A percentile compares a stretch with the other conserved stretches of the same genome.
phyloP scores from a whole-genome alignment of 2,797 vertebrate species.

The Melanogrammus aeglefinus region DNA sequence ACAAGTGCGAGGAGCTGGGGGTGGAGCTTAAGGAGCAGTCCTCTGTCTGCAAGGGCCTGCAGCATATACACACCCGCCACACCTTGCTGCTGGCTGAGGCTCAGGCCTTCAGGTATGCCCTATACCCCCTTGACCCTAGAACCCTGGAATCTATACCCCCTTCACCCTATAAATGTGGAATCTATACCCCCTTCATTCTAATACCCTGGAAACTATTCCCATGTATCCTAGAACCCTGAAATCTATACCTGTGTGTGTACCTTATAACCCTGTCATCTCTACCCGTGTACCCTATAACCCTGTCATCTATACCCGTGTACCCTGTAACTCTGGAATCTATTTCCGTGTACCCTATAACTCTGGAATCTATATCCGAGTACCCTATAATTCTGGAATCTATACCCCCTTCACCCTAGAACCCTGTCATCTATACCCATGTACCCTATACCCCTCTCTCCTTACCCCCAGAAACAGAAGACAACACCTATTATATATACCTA shows the following conservation, averaged over 20 bases:
- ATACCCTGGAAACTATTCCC: too few relatives aligned
- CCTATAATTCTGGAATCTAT: neutral
- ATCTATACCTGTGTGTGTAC: too few relatives aligned
- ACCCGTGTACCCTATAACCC: too few relatives aligned
- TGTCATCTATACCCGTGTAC: too few relatives aligned
- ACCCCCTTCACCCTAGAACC: neutral
- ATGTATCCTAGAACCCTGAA: too few relatives aligned
- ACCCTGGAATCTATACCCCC: neutral
- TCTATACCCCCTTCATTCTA: neutral
- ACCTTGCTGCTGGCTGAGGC: slow-evolving; percentile 38
- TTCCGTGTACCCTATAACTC: too few relatives aligned
- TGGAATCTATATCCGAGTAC: neutral
- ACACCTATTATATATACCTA: neutral
- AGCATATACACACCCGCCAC: slow-evolving; percentile 49
- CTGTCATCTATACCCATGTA: neutral
- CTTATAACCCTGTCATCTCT: too few relatives aligned
- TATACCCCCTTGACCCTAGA: neutral
- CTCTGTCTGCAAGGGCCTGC: slow-evolving; percentile 24
- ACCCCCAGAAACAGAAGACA: neutral
- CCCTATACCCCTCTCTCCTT: too few relatives aligned
- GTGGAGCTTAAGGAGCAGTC: slow-evolving; percentile 43
- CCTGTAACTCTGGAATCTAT: too few relatives aligned
- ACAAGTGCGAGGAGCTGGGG: slow-evolving; percentile 64
- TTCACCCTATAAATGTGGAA: neutral
- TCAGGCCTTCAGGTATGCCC: slow-evolving; percentile 63